Percentiles rank a stretch among this genome's conserved stretches.
Evolutionary conservation across 1,140 invertebrate species (phyloP).

Genomic region (Eurosta solidaginis): DNA sequence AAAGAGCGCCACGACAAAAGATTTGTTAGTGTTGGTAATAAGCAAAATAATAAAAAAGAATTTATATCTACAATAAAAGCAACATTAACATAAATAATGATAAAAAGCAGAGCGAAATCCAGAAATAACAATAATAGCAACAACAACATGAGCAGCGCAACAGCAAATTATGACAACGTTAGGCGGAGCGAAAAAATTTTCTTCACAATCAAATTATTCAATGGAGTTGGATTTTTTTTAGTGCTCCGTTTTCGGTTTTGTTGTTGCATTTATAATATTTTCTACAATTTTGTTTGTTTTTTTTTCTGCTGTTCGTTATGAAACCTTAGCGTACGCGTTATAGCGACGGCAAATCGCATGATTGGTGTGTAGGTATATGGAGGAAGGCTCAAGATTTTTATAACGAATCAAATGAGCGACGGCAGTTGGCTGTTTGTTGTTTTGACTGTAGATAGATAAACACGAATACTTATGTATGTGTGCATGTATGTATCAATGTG

Average conservation of each 20-base stretch:
- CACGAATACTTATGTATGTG: neutral
- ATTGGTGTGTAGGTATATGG: neutral
- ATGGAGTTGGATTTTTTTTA: neutral
- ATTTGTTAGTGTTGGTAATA: neutral
- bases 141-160: neutral
- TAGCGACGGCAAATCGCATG: constrained; percentile 27
- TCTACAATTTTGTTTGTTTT: too few species aligned
- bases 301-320: neutral
- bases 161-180: constrained; percentile 57
- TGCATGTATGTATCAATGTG: constrained; percentile 17
- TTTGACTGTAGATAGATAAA: neutral
- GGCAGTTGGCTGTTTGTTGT: neutral
- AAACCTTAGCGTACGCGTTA: neutral
- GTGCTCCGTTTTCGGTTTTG: constrained; percentile 32
- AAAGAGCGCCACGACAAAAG: neutral
- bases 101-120: neutral
- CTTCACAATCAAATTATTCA: constrained; percentile 26
- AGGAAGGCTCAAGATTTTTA: constrained; percentile 10
- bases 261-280: constrained; percentile 24
- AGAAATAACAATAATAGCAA: constrained; percentile 25
- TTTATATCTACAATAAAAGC: neutral
- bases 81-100: constrained; percentile 13
- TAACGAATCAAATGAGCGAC: constrained; percentile 11
- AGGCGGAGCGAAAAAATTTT: constrained; percentile 52
- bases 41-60: constrained; percentile 13